Conservation (phyloP, 2,113 vertebrate species). For the Cynocephalus volans region DNA sequence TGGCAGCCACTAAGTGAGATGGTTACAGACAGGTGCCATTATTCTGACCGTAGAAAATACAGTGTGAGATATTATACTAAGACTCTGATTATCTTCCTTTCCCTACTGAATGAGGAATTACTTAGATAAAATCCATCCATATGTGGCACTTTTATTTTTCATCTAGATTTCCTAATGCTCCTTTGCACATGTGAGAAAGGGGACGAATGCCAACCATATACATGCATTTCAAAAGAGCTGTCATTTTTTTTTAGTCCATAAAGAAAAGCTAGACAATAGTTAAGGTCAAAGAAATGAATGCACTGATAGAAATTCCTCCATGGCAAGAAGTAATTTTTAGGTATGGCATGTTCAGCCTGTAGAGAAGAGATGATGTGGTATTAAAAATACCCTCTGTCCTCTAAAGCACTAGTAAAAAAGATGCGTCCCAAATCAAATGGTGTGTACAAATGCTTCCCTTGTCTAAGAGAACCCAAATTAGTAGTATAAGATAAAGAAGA, state of each 20-base stretch:
- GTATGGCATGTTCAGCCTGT: background rate
- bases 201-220: background rate
- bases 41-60: background rate
- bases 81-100: background rate
- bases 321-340: background rate
- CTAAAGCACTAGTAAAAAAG: constrained; percentile 11
- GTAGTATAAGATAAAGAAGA: background rate
- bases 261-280: background rate
- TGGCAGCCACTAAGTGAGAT: background rate
- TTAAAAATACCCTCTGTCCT: background rate
- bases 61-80: background rate
- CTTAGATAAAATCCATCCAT: background rate
- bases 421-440: background rate
- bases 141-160: background rate
- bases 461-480: background rate
- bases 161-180: background rate
- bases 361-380: background rate
- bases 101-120: background rate
- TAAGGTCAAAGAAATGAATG: constrained; percentile 34
- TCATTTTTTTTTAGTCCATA: background rate
- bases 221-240: background rate
- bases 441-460: background rate
- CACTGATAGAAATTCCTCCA: background rate
- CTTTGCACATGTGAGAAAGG: background rate
- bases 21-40: background rate